Conservation (phyloP, 2,113 vertebrate species). For the Castor canadensis region DNA sequence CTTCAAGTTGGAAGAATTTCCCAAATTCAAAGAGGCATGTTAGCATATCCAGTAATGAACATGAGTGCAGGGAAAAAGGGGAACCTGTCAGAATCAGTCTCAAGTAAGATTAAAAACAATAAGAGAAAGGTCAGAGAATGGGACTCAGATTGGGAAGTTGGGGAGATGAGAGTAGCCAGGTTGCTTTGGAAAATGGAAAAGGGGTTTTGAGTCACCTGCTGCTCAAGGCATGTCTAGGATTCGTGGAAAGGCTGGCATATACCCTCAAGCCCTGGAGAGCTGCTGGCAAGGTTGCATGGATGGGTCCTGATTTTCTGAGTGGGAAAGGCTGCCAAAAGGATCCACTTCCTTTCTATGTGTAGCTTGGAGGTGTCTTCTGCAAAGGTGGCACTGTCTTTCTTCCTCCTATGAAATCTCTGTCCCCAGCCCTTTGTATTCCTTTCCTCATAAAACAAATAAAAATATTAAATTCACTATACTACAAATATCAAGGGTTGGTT, state of each 20-base stretch:
- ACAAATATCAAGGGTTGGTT: neutral
- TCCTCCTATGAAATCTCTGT: neutral
- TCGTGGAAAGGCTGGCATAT: neutral
- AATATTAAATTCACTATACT: neutral
- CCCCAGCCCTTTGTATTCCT: neutral
- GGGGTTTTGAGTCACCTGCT: neutral
- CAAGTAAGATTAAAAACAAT: neutral
- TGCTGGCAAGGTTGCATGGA: neutral
- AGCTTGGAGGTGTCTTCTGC: neutral
- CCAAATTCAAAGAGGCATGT: neutral
- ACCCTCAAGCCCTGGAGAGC: rapidly evolving
- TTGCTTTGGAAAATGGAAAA: neutral
- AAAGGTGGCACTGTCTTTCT: neutral
- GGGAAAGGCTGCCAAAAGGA: neutral
- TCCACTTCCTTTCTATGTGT: neutral
- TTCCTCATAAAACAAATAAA: slow-evolving; percentile 55
- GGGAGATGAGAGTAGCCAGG: neutral
- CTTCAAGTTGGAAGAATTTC: neutral
- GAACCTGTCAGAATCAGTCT: neutral
- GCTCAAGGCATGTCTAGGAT: neutral
- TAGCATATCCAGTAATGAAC: neutral
- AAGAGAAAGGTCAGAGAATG: neutral
- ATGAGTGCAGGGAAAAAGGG: neutral
- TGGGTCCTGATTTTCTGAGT: neutral
- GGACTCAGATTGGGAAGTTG: neutral